Base-by-base conservation (phyloP, 2,888 invertebrate genomes). In the Leptura quadrifasciata region DNA sequence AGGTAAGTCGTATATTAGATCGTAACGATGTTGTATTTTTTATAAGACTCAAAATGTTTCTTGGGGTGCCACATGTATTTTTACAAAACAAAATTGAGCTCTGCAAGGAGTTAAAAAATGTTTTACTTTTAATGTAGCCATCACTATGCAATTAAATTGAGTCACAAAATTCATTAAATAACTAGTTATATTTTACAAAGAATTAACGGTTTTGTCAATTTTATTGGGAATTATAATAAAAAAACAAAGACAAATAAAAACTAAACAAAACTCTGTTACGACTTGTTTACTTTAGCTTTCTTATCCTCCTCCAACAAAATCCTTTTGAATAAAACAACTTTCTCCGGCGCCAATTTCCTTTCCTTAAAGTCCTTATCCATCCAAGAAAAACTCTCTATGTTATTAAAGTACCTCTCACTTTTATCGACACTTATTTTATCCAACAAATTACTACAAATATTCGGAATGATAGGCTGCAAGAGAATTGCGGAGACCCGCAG, bases 381-480 rank as follows among this genome's bases (percentile, higher is more conserved):
- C 87, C 88, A 88, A 6, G 85, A 86, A 27, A 84, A 80, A 60
- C 88, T 88, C 74, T 79, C 85, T 12, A 91, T 87, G 84, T 92
- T 86, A 1, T 81, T 74, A 92, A 93, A 94, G 76, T 81, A 87
- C 78, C 94, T 90, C 75, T 90, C 85, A 0, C 91, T 88, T 21
- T 72, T 74, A 0, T 80, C 79, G 24, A 94, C 89, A 80, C 88
- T 89, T 70, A 96, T 88, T 89, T 94, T 94, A 87, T 94, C 92
- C 79, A 99, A 90, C 74, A 98, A 88, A 79, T 91, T 92, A 18
- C 89, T 87, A 1, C 94, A 89, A 83, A 97, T 88, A 69, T 91
- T 91, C 4, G 99, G 99, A 72, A 96, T 91, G 21, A 99, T 92
- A 0, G 99, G 99, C 84, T 95, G 94, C 27, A 99, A 89, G 54